Percentiles rank a stretch among this genome's conserved stretches.
Evolutionary conservation across 2,113 vertebrate genomes (phyloP).

Genomic region (Tamias sibiricus): DNA sequence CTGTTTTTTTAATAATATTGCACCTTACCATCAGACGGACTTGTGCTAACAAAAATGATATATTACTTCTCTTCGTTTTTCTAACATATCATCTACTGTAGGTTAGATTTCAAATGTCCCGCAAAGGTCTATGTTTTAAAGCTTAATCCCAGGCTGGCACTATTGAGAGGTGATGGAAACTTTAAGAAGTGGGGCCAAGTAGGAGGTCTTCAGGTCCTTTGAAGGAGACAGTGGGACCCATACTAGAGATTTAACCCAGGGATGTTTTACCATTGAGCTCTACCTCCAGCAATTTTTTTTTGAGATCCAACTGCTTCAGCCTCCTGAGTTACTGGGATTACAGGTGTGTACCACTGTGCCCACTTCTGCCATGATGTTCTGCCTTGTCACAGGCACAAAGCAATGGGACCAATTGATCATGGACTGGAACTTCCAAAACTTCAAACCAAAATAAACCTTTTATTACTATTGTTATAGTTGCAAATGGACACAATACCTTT

Average conservation of each 20-base stretch:
- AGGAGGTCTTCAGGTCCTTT: background rate
- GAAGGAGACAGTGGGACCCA: background rate
- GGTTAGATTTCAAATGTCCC: background rate
- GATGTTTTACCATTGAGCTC: too few species aligned
- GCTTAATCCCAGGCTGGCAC: background rate
- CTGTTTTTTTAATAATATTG: background rate
- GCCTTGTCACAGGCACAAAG: background rate
- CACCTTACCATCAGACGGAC: background rate
- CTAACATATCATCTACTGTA: background rate
- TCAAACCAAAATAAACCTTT: background rate
- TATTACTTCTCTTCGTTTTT: conserved; percentile 25
- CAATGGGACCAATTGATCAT: background rate
- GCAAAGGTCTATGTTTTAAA: background rate
- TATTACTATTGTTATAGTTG: too few species aligned
- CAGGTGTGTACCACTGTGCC: too few species aligned
- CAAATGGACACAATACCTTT: too few species aligned
- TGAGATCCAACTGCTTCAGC: too few species aligned
- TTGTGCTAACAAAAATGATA: background rate
- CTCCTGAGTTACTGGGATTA: too few species aligned
- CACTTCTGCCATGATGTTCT: background rate
- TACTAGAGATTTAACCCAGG: too few species aligned
- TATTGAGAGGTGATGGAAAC: background rate
- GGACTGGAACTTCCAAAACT: background rate
- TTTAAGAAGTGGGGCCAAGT: background rate
- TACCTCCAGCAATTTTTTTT: too few species aligned